Evolutionary conservation across 2,888 invertebrate genomes (phyloP).

Genomic region (Drosophila subquinaria): DNA sequence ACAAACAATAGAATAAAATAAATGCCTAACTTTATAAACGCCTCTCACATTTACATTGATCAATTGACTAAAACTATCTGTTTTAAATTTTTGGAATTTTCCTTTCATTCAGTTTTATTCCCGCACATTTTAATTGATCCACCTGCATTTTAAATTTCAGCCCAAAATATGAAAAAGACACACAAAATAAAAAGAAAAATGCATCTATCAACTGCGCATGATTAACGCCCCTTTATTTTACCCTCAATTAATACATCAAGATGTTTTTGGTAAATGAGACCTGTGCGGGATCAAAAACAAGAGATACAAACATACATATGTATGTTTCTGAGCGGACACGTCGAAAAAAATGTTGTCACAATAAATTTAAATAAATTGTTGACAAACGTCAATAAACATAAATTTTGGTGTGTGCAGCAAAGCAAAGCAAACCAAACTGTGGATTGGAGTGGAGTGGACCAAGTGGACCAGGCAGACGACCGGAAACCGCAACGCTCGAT

Average conservation of each 20-base stretch:
- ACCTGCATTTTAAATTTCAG: conserved; percentile 66
- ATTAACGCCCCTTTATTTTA: conserved; percentile 56
- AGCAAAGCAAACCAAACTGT: conserved; percentile 54
- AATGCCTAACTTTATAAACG: conserved; percentile 46
- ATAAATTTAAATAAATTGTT: conserved; percentile 83
- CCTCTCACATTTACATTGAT: conserved; percentile 53
- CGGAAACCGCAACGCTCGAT: conserved; percentile 73
- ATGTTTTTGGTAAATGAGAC: conserved; percentile 32
- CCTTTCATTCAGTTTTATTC: conserved; percentile 12
- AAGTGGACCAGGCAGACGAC: conserved; percentile 51
- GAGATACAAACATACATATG: conserved; percentile 3
- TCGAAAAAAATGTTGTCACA: conserved; percentile 71
- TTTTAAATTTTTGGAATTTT: conserved; percentile 26
- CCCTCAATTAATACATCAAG: conserved; percentile 72
- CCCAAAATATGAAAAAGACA: conserved; percentile 1
- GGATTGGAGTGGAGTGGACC: conserved; percentile 11
- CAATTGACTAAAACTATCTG: conserved; percentile 49
- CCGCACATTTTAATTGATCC: conserved; percentile 63
- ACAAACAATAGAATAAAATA: conserved; percentile 24
- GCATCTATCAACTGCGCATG: conserved; percentile 71
- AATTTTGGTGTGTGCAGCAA: conserved; percentile 75
- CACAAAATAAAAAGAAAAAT: background rate
- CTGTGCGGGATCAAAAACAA: conserved; percentile 24
- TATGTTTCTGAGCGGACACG: conserved; percentile 21
- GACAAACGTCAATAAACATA: conserved; percentile 82